phyloP scores from a whole-genome alignment of 2,113 vertebrate species.

The Onychostruthus taczanowskii region DNA sequence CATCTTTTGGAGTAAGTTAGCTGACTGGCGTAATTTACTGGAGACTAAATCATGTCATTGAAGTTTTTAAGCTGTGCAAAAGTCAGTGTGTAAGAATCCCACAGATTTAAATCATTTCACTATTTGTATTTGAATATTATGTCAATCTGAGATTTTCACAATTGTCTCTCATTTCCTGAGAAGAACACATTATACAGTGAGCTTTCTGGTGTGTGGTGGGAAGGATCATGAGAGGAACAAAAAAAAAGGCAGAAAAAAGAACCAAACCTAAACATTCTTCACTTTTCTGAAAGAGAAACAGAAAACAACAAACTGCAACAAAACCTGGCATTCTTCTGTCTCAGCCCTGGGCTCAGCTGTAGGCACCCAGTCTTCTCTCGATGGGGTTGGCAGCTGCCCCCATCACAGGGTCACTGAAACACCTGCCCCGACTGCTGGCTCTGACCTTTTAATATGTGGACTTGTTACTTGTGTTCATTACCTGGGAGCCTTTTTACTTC shows the following conservation, averaged over 20 bases:
- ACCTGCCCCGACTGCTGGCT: fast-evolving
- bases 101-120: not conserved
- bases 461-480: fast-evolving
- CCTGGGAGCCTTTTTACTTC: not conserved
- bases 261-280: not conserved
- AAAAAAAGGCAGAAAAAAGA: too few species aligned
- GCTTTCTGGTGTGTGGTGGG: fast-evolving
- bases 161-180: not conserved
- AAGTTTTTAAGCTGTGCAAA: not conserved
- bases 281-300: not conserved
- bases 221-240: fast-evolving
- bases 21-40: not conserved
- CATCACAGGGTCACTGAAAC: not conserved
- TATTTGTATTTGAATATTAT: not conserved
- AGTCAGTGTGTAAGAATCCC: not conserved
- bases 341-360: not conserved
- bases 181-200: not conserved
- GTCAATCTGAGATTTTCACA: not conserved
- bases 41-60: not conserved
- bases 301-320: not conserved
- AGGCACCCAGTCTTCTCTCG: not conserved
- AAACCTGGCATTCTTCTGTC: not conserved
- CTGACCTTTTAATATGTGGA: not conserved
- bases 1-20: not conserved
- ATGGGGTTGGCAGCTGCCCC: not conserved